Evolutionary conservation across 1,140 invertebrate species (phyloP), one percentile per base, ranked within the genome.

Genomic region (Reticulitermes speratus): DNA sequence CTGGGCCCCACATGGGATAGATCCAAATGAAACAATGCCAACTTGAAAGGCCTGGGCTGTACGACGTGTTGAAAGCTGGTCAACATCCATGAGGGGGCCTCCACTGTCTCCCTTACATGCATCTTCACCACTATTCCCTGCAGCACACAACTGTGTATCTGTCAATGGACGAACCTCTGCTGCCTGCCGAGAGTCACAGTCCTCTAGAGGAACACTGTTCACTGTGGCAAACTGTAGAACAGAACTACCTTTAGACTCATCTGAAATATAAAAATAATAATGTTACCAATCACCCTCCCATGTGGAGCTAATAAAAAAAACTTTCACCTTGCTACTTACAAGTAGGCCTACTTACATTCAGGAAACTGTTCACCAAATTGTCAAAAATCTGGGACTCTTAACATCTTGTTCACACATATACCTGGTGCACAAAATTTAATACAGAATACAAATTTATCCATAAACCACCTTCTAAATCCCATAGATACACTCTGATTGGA

Each of bases 41-140:
- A 92, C 86, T 88, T 91, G 90, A 32, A 30, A 55, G n/a, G 30
- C 86, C 44, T 85, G 32, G 85, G n/a, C 44, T 25, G 19, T 55
- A 16, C 32, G 89, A 85, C 87, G 87, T 69, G 81, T 25, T 81
- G 48, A 81, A 19, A 87, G 87, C 1, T 92, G 88, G 69, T 89
- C 89, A 23, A 89, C 88, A 23, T 91, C 90, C 93, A 95, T 93
- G 1, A 95, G 90, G 0, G 95, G 95, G 9, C 95, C 94, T 0
- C 94, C 95, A 38, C 93, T 94, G 87, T 95, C 94, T 5, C 94
- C 94, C 1, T 87, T 84, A 84, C 89, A 89, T 0, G 88, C 84
- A 84, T 89, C 89, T 59, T 84, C 32, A 25, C 87, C 87, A 44
- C 45, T 48, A 9, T 48, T 82, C 19, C 81, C 87, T 38, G 69